A percentile compares a stretch with the other conserved stretches of the same genome.
phyloP scores from a whole-genome alignment of 2,797 vertebrate genomes.

The Mastacembelus armatus region DNA sequence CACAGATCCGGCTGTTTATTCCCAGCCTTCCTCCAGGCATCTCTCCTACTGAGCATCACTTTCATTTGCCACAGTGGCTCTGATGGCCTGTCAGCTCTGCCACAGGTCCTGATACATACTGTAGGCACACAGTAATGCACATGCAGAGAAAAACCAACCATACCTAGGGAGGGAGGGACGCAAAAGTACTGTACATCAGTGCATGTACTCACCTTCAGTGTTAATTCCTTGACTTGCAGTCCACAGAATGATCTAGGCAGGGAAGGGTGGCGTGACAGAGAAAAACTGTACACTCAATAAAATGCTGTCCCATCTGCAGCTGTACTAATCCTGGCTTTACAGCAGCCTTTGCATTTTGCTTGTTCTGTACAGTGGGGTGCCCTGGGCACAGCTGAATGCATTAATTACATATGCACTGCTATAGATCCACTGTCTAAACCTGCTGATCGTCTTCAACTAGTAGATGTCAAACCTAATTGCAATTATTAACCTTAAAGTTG shows the following conservation, averaged over 20 bases:
- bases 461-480: slow-evolving; percentile 70
- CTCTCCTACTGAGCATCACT: slow-evolving; percentile 74
- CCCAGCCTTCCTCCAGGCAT: slow-evolving; percentile 73
- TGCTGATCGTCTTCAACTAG: slow-evolving; percentile 68
- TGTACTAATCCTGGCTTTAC: slow-evolving; percentile 32
- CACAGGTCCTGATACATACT: slow-evolving; percentile 47
- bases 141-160: slow-evolving; percentile 8
- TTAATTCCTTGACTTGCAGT: slow-evolving; percentile 9
- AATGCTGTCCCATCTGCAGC: slow-evolving; percentile 52
- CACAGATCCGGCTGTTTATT: slow-evolving; percentile 78
- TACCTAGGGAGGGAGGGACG: neutral
- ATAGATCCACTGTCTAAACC: slow-evolving; percentile 66
- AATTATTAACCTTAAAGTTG: slow-evolving; percentile 78
- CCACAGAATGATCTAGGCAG: slow-evolving; percentile 15
- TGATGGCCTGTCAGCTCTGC: slow-evolving; percentile 75
- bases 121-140: slow-evolving; percentile 3
- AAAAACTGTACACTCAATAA: slow-evolving; percentile 55
- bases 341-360: slow-evolving; percentile 33
- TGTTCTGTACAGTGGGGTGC: slow-evolving; percentile 20
- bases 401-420: slow-evolving; percentile 70
- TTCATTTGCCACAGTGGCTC: slow-evolving; percentile 72
- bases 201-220: neutral
- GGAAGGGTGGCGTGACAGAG: slow-evolving; percentile 11
- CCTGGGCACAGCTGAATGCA: slow-evolving; percentile 43
- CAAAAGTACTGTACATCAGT: neutral